Base-by-base conservation (phyloP, 92 coral and sea anemone species). In the Metridium senile region DNA sequence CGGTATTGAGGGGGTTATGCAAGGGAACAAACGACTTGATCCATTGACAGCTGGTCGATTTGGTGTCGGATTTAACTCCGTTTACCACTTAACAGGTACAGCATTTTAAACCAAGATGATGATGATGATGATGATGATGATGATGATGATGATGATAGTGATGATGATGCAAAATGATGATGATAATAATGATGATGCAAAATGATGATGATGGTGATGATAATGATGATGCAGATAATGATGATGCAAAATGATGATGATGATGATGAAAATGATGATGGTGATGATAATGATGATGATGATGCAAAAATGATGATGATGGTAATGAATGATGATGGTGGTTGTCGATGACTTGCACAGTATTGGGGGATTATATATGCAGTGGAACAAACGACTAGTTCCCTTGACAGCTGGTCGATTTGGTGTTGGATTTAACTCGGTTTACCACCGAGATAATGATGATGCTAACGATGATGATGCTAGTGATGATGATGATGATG, bases 261-360 rank as follows among this genome's bases (percentile, higher is more conserved):
- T n/a, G n/a, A n/a, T n/a, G n/a, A n/a, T n/a, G n/a, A n/a, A n/a
- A n/a, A n/a, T n/a, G n/a, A n/a, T n/a, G n/a, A n/a, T n/a, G n/a
- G n/a, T n/a, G n/a, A n/a, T n/a, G n/a, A n/a, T n/a, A n/a, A n/a
- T n/a, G n/a, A n/a, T n/a, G n/a, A n/a, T n/a, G n/a, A n/a, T n/a
- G n/a, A n/a, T n/a, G n/a, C n/a, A n/a, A n/a, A n/a, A n/a, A n/a
- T n/a, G n/a, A n/a, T n/a, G n/a, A n/a, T n/a, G n/a, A n/a, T n/a
- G n/a, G n/a, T n/a, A n/a, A n/a, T n/a, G n/a, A n/a, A n/a, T n/a
- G n/a, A n/a, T n/a, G n/a, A n/a, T n/a, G n/a, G n/a, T n/a, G n/a
- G n/a, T n/a, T n/a, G n/a, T n/a, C n/a, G n/a, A n/a, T n/a, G 98
- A 94, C 85, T 91, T 97, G 98, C 82, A 75, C 28, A 97, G 98